These are phyloP conservation scores for Physella acuta DNA, from an alignment of 1,140 invertebrate genomes.

Conservation along the genomic window DNA sequence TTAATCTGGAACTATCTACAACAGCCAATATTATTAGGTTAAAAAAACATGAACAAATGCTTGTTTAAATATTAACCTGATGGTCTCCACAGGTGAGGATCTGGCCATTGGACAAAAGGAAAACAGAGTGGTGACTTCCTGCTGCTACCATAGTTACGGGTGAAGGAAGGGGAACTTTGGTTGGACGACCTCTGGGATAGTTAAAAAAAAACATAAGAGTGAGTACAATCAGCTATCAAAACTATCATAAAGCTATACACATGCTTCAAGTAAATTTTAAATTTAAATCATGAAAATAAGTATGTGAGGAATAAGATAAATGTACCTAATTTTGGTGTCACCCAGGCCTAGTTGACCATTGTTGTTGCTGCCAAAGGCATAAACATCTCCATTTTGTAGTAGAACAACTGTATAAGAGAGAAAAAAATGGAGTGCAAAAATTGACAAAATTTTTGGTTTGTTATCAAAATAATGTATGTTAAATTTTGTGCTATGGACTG, in stretches of 20 bases:
- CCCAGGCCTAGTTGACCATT: constrained; percentile 91
- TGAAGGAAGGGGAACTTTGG: constrained; percentile 70
- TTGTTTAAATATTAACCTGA: constrained; percentile 68
- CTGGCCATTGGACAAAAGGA: constrained; percentile 86
- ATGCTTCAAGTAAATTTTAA: too few relatives aligned
- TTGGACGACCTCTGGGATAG: constrained; percentile 73
- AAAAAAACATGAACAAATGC: too few relatives aligned
- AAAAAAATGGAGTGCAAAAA: too few relatives aligned
- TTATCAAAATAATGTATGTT: too few relatives aligned
- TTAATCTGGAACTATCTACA: neutral
- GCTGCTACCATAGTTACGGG: constrained; percentile 76
- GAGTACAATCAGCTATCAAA: too few relatives aligned
- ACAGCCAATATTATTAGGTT: neutral
- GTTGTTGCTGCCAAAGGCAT: constrained; percentile 83
- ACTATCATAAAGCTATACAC: too few relatives aligned
- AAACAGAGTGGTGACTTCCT: constrained; percentile 91
- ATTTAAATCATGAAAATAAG: too few relatives aligned
- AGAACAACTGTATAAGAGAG: constrained; percentile 69
- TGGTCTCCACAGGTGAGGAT: constrained; percentile 92
- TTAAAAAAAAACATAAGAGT: too few relatives aligned
- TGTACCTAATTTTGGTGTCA: constrained; percentile 65
- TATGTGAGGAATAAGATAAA: too few relatives aligned
- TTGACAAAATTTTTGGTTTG: too few relatives aligned
- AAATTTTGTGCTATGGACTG: too few relatives aligned
- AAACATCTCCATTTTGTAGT: constrained; percentile 74